Base-by-base conservation (phyloP, 2,797 vertebrate genomes). In the Hemitrygon akajei region DNA sequence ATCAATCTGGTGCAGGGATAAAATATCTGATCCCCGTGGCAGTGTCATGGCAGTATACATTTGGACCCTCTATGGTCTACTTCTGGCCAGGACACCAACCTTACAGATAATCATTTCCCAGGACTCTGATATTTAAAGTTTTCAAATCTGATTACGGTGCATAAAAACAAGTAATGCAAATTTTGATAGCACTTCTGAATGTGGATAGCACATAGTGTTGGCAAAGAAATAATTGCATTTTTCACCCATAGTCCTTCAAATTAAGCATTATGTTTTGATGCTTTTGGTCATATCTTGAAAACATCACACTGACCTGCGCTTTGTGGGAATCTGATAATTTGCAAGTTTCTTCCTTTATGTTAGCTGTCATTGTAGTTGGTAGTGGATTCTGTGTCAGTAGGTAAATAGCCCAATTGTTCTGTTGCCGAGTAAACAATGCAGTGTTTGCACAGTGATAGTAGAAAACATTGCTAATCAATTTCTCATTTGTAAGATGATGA, bases 261-360 rank as follows among this genome's bases (percentile, higher is more conserved):
- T 91, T 71, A 71, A 40, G 34, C 5, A 73, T 91, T 73, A 69
- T 40, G 37, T 27, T 91, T 91, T 25, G 89, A 37, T 91, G 18
- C 34, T 89, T 47, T 91, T 73, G 69, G 66, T 47, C 89, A 91
- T 40, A 91, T 20, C 66, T 40, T 91, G 69, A 91, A 91, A 91
- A 71, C 89, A 91, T n/a, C 89, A 91, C 69, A 73, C 9, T 71
- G 10, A 71, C 40, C 71, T 40, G 10, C 34, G 22, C 12, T 1
- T 34, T 2, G 22, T 91, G 37, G 89, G 69, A 91, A 73, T 37
- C 84, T 87, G 84, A 63, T n/a, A 87, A 58, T 25, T 7, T 27
- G 69, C 25, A 20, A 27, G 22, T 34, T 75, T 22, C 69, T 3
- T 73, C 18, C 5, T 27, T 47, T 75, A 22, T 34, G 9, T 75